phyloP scores from a whole-genome alignment of 2,888 invertebrate genomes.

The Nemotelus nigrinus region DNA sequence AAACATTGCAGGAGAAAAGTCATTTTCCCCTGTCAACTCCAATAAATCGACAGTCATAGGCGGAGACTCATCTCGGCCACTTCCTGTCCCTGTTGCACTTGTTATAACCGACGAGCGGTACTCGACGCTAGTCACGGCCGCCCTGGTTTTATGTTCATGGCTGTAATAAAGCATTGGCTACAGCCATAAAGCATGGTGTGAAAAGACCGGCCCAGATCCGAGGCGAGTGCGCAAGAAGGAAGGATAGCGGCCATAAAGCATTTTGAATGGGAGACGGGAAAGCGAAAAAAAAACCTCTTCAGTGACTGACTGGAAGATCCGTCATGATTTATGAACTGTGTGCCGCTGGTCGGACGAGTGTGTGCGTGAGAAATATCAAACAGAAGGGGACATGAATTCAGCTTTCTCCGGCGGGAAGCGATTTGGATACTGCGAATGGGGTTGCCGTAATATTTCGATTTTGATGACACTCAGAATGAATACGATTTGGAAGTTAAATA shows the following conservation, averaged over 20 bases:
- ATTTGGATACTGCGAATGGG: background rate
- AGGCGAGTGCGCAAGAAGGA: conserved; percentile 52
- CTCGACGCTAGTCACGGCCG: conserved; percentile 40
- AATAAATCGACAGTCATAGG: conserved; percentile 54
- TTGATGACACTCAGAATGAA: no score
- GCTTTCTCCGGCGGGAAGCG: background rate
- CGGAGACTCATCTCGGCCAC: conserved; percentile 57
- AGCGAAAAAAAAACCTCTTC: conserved; percentile 18
- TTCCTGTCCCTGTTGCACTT: conserved; percentile 50
- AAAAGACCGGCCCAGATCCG: conserved; percentile 56
- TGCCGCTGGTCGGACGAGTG: conserved; percentile 14
- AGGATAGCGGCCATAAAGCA: conserved; percentile 46
- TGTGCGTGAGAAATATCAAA: conserved; percentile 1
- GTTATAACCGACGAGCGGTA: conserved; percentile 46
- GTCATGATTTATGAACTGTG: conserved; percentile 49
- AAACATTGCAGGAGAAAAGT: conserved; percentile 17
- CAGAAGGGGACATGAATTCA: background rate
- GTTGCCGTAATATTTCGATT: background rate
- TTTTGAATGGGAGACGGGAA: conserved; percentile 46
- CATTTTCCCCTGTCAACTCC: conserved; percentile 40
- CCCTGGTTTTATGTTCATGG: conserved; percentile 38
- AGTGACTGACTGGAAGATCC: conserved; percentile 29
- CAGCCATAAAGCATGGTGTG: conserved; percentile 64
- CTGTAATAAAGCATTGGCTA: conserved; percentile 64
- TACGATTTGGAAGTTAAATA: no score